A percentile compares a stretch with the other conserved stretches of the same genome.
phyloP scores from a whole-genome alignment of 2,113 vertebrate species.

The Isurus oxyrinchus region DNA sequence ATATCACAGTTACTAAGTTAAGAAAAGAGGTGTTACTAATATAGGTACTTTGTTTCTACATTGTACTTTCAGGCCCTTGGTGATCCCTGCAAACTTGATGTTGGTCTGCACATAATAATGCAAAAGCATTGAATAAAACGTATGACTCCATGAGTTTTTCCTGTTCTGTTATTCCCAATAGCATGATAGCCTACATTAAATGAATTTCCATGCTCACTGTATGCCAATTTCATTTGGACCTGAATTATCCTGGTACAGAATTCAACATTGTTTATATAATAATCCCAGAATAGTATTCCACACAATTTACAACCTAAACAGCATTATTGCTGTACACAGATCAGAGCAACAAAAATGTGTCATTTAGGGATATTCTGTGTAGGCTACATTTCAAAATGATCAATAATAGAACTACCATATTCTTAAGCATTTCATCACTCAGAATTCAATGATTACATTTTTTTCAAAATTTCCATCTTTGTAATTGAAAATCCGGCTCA shows the following conservation, averaged over 20 bases:
- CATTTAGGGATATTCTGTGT: neutral
- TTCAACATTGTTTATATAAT: neutral
- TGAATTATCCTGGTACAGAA: neutral
- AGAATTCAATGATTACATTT: neutral
- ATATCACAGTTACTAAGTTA: constrained; percentile 1
- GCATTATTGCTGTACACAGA: neutral
- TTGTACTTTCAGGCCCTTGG: neutral
- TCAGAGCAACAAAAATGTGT: neutral
- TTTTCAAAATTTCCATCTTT: neutral
- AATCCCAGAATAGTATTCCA: neutral
- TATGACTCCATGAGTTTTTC: neutral
- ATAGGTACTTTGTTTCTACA: neutral
- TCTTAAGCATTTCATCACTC: neutral
- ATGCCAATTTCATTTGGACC: neutral
- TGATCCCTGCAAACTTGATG: neutral
- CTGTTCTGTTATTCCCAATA: neutral
- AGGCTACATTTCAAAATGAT: neutral
- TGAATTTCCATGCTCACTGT: neutral
- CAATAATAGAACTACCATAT: neutral
- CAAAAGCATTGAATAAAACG: neutral
- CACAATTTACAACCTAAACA: constrained; percentile 4
- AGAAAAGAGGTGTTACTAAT: neutral
- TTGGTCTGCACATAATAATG: neutral
- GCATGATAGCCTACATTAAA: neutral
- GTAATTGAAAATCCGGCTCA: neutral